Evolutionary conservation across 2,113 vertebrate genomes (phyloP).

Genomic region (Platysternon megacephalum): DNA sequence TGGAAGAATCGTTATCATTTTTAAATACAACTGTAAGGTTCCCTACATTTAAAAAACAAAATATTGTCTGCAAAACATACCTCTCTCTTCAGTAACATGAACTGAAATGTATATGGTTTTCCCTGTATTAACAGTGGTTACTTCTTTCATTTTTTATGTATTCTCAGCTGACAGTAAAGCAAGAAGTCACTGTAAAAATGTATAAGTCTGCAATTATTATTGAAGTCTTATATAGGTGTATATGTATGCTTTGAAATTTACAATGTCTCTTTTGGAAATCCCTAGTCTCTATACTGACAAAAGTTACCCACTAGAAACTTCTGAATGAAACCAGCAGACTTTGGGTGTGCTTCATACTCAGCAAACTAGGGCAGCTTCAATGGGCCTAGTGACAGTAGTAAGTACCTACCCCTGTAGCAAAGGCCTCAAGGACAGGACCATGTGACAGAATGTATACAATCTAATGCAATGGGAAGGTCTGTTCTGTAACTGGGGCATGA

Average conservation of each 20-base stretch:
- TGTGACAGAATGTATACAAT: not conserved
- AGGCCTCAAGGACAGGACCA: not conserved
- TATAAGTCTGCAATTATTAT: not conserved
- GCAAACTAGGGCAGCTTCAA: not conserved
- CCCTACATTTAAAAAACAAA: not conserved
- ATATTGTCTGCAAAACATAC: not conserved
- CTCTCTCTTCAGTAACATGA: not conserved
- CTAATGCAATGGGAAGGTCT: not conserved
- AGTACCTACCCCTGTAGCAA: not conserved
- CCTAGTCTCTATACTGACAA: not conserved
- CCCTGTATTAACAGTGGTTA: not conserved
- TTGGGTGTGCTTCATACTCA: not conserved
- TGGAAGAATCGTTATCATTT: not conserved
- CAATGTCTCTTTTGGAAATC: not conserved
- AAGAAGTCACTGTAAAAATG: not conserved
- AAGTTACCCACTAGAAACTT: not conserved
- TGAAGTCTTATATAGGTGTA: not conserved
- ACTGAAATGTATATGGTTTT: conserved; percentile 9
- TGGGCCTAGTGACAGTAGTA: not conserved
- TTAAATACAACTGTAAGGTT: not conserved
- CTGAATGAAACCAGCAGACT: not conserved
- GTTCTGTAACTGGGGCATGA: not conserved
- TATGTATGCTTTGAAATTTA: not conserved
- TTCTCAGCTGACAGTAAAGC: not conserved
- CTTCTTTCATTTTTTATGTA: not conserved